Evolutionary conservation across 2,797 vertebrate species (phyloP), one percentile per base, ranked within the genome.

Genomic region (Neosilurus mollespiculum): DNA sequence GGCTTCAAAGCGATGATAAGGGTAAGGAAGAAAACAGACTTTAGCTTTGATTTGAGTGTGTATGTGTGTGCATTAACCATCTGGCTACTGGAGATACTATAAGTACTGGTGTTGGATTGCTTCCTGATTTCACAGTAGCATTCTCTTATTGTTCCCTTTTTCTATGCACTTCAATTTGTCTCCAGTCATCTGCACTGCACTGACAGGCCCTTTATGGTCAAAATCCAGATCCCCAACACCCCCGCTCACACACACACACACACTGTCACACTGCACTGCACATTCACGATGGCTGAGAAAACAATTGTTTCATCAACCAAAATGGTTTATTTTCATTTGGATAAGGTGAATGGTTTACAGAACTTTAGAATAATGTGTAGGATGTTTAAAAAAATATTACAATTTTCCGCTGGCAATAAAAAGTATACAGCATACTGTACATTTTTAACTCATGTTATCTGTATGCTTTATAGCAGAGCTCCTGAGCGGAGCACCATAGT

Each of bases 61-160:
- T 67, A 18, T 61, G 53, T 73, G 71, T 64, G 59, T 37, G 37
- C 59, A 34, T 18, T 73, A 54, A 16, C 59, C n/a, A 58, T 49
- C 53, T 81, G 72, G 58, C 26, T 59, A 43, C 34, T 10, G 61
- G 53, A 77, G 72, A 83, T 83, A 78, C 49, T 37, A 34, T 64
- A 65, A 76, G 22, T 59, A 67, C 20, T 75, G 64, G 37, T 49
- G 66, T 59, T 84, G 61, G 3, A 49, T 1, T 75, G 79, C 51
- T 26, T 4, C 78, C 64, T 37, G 3, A 76, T 62, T 80, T 30
- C 73, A 86, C 64, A 15, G 2, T n/a, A n/a, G 20, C 43, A 77
- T 77, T 53, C 20, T 59, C 12, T 77, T 77, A 61, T 59, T 77
- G 30, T 61, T 37, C 30, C 54, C 7, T 59, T 37, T 76, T 76